phyloP scores from a whole-genome alignment of 2,888 invertebrate species.

The Smittia aterrima region DNA sequence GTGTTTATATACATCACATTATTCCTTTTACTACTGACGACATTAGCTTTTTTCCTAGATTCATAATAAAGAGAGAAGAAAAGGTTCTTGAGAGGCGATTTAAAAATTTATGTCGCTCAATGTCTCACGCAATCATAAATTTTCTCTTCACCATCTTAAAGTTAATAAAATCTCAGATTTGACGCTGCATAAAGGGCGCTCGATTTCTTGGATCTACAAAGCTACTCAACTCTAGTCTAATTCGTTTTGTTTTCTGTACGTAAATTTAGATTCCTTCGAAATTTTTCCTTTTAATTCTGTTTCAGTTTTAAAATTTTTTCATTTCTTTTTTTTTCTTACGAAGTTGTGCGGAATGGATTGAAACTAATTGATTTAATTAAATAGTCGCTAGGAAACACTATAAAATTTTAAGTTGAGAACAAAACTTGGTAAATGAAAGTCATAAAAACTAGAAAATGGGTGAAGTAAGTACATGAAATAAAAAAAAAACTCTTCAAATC shows the following conservation, averaged over 20 bases:
- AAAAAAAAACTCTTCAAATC: slow-evolving; percentile 21
- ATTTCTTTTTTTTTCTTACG: slow-evolving; percentile 26
- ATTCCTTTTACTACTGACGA: not conserved
- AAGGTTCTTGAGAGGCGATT: not conserved
- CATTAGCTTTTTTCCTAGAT: not conserved
- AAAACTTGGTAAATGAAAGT: not conserved
- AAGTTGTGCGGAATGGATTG: slow-evolving; percentile 41
- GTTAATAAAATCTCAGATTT: not conserved
- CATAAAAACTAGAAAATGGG: slow-evolving; percentile 26
- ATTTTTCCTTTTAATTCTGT: not conserved
- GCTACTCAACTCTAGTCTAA: slow-evolving; percentile 45
- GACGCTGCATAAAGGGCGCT: slow-evolving; percentile 47
- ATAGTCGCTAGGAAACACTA: slow-evolving; percentile 12
- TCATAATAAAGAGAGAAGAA: not conserved
- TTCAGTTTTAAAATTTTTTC: slow-evolving; percentile 29
- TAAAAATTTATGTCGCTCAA: not conserved
- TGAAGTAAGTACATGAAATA: slow-evolving; percentile 22
- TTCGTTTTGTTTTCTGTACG: slow-evolving; percentile 34
- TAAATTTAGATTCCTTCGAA: slow-evolving; percentile 38
- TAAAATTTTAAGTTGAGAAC: not conserved
- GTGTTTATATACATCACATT: not conserved
- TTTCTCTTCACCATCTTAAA: not conserved
- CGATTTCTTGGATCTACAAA: slow-evolving; percentile 54
- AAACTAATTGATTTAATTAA: slow-evolving; percentile 34
- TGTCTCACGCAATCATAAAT: not conserved